Percentiles rank a stretch among this genome's conserved stretches.
Evolutionary conservation across 2,797 vertebrate species (phyloP).

Genomic region (Atherinosoma microstoma): DNA sequence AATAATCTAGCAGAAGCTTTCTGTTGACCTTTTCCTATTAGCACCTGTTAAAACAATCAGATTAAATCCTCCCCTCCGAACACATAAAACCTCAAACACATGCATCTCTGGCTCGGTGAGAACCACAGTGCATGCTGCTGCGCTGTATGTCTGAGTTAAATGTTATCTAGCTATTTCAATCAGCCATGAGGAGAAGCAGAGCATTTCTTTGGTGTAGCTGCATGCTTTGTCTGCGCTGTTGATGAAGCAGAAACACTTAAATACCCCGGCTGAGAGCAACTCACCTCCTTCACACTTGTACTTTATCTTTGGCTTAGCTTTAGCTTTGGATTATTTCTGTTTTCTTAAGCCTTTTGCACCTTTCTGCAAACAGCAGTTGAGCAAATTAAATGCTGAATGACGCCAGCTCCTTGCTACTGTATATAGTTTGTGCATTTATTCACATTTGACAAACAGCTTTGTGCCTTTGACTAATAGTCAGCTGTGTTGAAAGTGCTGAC

Average conservation of each 20-base stretch:
- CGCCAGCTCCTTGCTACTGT: not conserved
- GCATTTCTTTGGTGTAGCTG: conserved; percentile 4
- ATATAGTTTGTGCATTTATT: not conserved
- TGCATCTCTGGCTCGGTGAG: conserved; percentile 17
- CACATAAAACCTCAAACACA: not conserved
- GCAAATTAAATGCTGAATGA: not conserved
- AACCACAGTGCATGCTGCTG: not conserved
- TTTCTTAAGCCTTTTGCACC: not conserved
- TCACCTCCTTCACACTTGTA: not conserved
- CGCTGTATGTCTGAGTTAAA: conserved; percentile 3
- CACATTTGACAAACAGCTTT: not conserved
- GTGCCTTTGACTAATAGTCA: not conserved
- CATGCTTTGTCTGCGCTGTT: conserved; percentile 23
- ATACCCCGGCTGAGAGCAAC: conserved; percentile 1
- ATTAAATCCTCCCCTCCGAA: not conserved
- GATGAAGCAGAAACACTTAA: conserved; percentile 50
- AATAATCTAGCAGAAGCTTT: not conserved
- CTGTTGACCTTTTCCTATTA: not conserved
- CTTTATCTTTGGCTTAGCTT: not conserved
- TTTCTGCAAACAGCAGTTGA: not conserved
- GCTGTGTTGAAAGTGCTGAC: not conserved
- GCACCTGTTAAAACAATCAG: not conserved
- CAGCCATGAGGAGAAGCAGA: conserved; percentile 19
- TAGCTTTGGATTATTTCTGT: not conserved
- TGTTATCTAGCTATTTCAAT: conserved; percentile 15